Evolutionary conservation across 2,113 vertebrate genomes (phyloP).

Genomic region (Tupaia chinensis): DNA sequence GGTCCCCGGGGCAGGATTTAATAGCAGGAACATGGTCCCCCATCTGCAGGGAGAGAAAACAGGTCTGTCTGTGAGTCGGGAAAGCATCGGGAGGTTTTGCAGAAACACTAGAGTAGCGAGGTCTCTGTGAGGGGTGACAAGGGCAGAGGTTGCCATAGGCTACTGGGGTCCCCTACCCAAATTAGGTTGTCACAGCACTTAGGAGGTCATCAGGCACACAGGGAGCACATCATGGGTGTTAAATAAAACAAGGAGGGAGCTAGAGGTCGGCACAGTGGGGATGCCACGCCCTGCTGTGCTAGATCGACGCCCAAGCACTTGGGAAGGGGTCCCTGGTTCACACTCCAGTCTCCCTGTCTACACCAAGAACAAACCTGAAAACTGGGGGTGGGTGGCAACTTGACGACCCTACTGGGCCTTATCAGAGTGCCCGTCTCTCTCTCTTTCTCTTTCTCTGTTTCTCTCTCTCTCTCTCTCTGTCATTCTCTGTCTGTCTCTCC

Average conservation of each 20-base stretch:
- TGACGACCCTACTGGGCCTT: too few relatives aligned
- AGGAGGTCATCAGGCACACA: not conserved
- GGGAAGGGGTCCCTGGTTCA: too few relatives aligned
- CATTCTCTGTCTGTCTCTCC: too few relatives aligned
- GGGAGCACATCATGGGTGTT: not conserved
- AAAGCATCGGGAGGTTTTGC: not conserved
- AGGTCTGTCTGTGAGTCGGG: not conserved
- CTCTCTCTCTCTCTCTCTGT: too few relatives aligned
- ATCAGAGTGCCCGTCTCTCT: too few relatives aligned
- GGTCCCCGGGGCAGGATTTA: not conserved
- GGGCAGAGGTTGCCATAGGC: not conserved
- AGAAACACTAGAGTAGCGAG: not conserved
- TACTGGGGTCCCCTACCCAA: not conserved
- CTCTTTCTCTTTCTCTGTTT: too few relatives aligned
- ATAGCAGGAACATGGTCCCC: not conserved
- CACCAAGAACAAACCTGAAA: too few relatives aligned
- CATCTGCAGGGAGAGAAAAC: not conserved
- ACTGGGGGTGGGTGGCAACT: too few relatives aligned
- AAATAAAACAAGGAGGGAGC: not conserved
- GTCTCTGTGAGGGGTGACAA: not conserved
- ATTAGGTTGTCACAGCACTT: not conserved
- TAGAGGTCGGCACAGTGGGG: too few relatives aligned
- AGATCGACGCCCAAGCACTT: too few relatives aligned
- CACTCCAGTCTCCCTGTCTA: too few relatives aligned
- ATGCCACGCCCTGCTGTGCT: too few relatives aligned